Conservation (phyloP, 2,797 vertebrate species). For the Propithecus perrieri region DNA sequence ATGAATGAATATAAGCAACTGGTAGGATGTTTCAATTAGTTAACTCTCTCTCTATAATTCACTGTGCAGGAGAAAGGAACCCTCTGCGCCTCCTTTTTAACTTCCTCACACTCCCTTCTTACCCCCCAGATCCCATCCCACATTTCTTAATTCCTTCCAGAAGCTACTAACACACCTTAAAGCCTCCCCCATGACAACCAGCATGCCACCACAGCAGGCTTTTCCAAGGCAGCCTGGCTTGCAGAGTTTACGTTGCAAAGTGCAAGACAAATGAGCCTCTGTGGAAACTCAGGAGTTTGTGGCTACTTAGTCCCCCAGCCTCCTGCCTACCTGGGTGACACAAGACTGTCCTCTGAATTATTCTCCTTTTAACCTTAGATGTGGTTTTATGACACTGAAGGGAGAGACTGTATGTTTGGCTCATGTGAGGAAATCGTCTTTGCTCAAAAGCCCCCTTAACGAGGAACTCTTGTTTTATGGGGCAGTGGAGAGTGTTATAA, state of each 20-base stretch:
- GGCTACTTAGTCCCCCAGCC: neutral
- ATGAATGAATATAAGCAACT: neutral
- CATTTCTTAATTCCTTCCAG: neutral
- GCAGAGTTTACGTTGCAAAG: neutral
- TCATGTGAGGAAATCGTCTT: neutral
- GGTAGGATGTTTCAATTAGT: neutral
- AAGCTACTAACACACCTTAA: neutral
- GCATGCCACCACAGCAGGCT: neutral
- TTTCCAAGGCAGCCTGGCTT: neutral
- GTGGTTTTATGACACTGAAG: constrained; percentile 47
- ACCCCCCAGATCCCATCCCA: neutral
- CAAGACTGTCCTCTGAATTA: neutral
- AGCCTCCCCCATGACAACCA: neutral
- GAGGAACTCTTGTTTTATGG: constrained; percentile 33
- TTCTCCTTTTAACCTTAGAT: neutral
- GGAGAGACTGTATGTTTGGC: neutral
- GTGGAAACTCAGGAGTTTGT: neutral
- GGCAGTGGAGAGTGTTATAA: constrained; percentile 18
- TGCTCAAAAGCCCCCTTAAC: constrained; percentile 11
- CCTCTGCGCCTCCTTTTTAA: neutral
- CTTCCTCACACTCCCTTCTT: neutral
- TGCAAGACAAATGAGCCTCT: neutral
- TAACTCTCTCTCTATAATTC: neutral
- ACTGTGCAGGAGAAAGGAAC: neutral
- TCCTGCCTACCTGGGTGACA: neutral